phyloP scores from a whole-genome alignment of 2,797 vertebrate genomes.

The Argyrosomus regius region DNA sequence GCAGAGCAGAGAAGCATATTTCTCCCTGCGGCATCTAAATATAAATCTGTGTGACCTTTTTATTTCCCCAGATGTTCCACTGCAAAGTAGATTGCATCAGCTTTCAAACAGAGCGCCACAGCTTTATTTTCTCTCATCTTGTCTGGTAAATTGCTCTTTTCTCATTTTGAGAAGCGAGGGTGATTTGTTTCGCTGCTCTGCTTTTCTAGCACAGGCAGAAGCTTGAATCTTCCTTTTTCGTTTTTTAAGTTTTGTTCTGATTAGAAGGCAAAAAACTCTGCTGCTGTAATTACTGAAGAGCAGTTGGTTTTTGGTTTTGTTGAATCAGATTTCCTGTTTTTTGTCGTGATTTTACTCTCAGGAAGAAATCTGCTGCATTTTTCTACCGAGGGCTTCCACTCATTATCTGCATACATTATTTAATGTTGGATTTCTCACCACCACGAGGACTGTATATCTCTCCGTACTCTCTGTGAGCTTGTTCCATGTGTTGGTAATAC shows the following conservation, averaged over 20 bases:
- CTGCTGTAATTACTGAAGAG: constrained; percentile 33
- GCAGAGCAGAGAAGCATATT: constrained; percentile 54
- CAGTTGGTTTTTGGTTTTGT: constrained; percentile 4
- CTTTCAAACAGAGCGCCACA: constrained; percentile 60
- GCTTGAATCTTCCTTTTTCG: background rate
- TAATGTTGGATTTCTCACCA: constrained; percentile 18
- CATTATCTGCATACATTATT: constrained; percentile 33
- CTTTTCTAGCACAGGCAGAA: constrained; percentile 29
- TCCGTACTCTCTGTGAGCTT: constrained; percentile 5
- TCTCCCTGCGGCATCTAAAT: constrained; percentile 76
- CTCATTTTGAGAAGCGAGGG: constrained; percentile 54
- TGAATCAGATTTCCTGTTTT: constrained; percentile 37
- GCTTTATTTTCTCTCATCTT: constrained; percentile 71
- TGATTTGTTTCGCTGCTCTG: constrained; percentile 52
- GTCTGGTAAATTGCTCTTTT: constrained; percentile 64
- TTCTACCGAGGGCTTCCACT: constrained; percentile 20
- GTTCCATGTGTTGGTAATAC: constrained; percentile 10
- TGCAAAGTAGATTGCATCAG: constrained; percentile 76
- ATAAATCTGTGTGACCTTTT: constrained; percentile 80
- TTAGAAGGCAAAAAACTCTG: background rate
- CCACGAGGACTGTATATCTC: background rate
- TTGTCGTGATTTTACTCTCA: constrained; percentile 39
- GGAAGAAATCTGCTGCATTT: constrained; percentile 22
- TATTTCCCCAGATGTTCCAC: constrained; percentile 80
- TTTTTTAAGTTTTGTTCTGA: constrained; percentile 17